A percentile compares a stretch with the other conserved stretches of the same genome.
Conservation (phyloP, 1,140 invertebrate genomes). For the Drosophila persimilis region DNA sequence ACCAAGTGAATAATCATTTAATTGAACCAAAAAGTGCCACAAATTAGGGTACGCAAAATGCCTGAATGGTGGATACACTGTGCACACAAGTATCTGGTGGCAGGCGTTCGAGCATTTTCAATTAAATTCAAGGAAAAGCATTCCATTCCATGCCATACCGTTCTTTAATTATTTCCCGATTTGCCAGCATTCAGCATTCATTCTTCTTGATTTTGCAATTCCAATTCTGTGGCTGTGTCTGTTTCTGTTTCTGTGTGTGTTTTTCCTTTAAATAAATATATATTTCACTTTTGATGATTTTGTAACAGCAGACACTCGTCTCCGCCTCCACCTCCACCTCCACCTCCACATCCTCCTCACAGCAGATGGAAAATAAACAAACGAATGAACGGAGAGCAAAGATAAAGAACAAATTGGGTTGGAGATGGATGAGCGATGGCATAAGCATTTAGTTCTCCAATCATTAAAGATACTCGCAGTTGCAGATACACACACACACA, state of each 20-base stretch:
- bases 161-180: neutral
- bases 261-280: conserved; percentile 13
- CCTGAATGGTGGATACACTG: no score
- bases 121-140: neutral
- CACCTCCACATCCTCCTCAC: no score
- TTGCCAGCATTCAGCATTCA: neutral
- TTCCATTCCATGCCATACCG: neutral
- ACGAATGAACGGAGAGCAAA: conserved; percentile 9
- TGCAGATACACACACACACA: no score
- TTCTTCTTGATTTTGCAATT: neutral
- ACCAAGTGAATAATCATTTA: no score
- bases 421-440: neutral
- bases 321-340: no score
- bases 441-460: no score
- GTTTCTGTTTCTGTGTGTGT: no score
- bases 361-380: conserved; percentile 34
- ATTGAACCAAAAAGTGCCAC: no score
- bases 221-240: neutral
- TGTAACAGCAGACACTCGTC: conserved; percentile 15
- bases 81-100: no score
- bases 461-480: no score
- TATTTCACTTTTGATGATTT: conserved; percentile 18
- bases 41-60: no score
- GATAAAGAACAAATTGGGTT: conserved; percentile 15
- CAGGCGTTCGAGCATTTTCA: neutral